Base-by-base conservation (phyloP, 2,113 vertebrate genomes). In the Bettongia penicillata region DNA sequence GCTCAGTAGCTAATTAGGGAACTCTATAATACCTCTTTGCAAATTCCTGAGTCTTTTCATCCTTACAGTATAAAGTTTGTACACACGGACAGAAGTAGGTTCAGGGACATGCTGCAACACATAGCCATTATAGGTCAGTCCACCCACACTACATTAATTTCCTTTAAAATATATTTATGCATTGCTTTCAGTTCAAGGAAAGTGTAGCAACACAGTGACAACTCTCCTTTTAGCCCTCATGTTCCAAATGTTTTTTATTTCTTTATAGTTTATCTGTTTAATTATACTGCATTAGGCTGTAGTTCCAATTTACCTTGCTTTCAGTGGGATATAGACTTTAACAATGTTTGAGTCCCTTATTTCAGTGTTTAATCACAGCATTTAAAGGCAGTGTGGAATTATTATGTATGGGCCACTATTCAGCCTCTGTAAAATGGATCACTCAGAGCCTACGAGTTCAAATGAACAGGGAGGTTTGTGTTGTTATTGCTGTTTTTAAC, bases 241-340 rank as follows among this genome's bases (percentile, higher is more conserved):
- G 11, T 22, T 92, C 24, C 93, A 25, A 89, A 90, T 2, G 68
- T 8, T 93, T 55, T 93, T 68, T n/a, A 43, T 93, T 89, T 89
- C 49, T 1, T 93, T 94, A 55, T 51, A 49, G 43, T 53, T 92
- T 94, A 8, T 96, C 52, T 89, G 43, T 12, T 51, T 55, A 97
- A 91, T 90, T 23, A 91, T 47, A 28, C 37, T 93, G 22, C 25
- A 3, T 31, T 8, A 50, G 47, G 53, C 93, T 53, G 51, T 57
- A 90, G 53, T 50, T 90, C 93, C 61, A 49, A 16, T 52, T 91
- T 28, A 90, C 61, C 8, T 92, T 89, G 53, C 91, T 95, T 92
- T 55, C 43, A 89, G 31, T 19, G 1, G 77, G 25, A 91, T 25
- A 57, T 95, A 92, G 28, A 52, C 53, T 22, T 77, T 28, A 89